Base-by-base conservation (phyloP, 1,140 invertebrate genomes). In the Bradynema listronoti region DNA sequence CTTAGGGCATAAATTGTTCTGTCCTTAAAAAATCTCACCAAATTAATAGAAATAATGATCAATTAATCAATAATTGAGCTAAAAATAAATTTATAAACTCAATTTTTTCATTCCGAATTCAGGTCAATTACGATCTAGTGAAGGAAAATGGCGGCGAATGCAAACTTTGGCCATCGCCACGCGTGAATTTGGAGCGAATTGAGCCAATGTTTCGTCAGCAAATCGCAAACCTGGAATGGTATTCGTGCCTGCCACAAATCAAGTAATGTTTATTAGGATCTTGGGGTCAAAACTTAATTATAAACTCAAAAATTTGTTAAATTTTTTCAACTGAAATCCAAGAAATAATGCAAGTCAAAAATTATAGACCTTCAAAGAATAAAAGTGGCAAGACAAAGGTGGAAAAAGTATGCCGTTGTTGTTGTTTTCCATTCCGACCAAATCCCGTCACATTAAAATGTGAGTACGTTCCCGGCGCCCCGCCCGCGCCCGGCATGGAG, bases 361-460 rank as follows among this genome's bases (percentile, higher is more conserved):
- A n/a, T n/a, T n/a, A n/a, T n/a, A n/a, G n/a, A n/a, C n/a, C n/a
- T n/a, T n/a, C n/a, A n/a, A n/a, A n/a, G n/a, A 57, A 67, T 39
- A 75, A 72, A 56, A 47, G 47, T 30, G 66, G 53, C n/a, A 68
- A 70, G 53, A 61, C 60, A 22, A 59, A 65, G 22, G 59, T 61
- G 19, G 67, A 60, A n/a, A 77, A 77, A 56, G 68, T 72, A 7
- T 78, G 74, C 56, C 56, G 75, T 14, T 77, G 74, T 51, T 77
- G 75, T 56, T 78, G 74, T 49, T 77, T 71, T 52, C 73, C 74
- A 45, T 77, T 78, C 68, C 60, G 51, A 2, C 64, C 64, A 42
- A 64, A 66, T 16, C 59, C 65, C 6, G 57, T 62, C 24, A 78
- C 71, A 5, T 74, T 71, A 46, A 62, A 69, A 45, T 76, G 74